Base-by-base conservation (phyloP, 23 tunicate species). In the Halocynthia roretzi region DNA sequence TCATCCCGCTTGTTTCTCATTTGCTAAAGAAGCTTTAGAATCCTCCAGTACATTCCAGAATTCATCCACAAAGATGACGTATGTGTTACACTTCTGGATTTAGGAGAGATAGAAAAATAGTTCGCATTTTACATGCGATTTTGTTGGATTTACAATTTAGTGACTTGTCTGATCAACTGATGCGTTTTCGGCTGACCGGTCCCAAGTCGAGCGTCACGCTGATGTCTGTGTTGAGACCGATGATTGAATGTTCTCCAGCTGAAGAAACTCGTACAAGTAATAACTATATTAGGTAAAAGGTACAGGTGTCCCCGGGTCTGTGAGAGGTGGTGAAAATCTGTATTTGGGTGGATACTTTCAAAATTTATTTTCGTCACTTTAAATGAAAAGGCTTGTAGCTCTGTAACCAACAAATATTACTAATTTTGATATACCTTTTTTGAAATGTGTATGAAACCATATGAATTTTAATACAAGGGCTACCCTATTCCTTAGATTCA, bases 201-300 rank as follows among this genome's bases (percentile, higher is more conserved):
- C 96, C 96, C 44, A 90, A 84, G 67, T 90, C 96, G 6, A 80
- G 86, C 69, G 89, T 84, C 7, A 80, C 83, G 7, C 53, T 84
- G 12, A 40, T 90, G 70, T 84, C 96, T 10, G 78, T 81, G 7
- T 60, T 90, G n/a, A 79, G 74, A 8, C 77, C 76, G 15, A 14
- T 74, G 62, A 74, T 19, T 48, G 10, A 65, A 9, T 48, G 31
- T 6, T 10, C 6, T 20, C n/a, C 10, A 40, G 22, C 70, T 20
- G n/a, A 31, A 31, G 44, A 31, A 31, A 31, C 44, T 31, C 44
- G 4, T 31, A 31, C 44, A 31, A 31, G 44, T 31, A 31, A 31
- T 31, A 31, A 31, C 1, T 31, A 4, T 31, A 31, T 31, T 31
- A 31, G 4, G 44, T 31, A 31, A 31, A 31, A 31, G 44, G 44